phyloP scores from a whole-genome alignment of 2,888 invertebrate genomes.

The Ellobium chinense region DNA sequence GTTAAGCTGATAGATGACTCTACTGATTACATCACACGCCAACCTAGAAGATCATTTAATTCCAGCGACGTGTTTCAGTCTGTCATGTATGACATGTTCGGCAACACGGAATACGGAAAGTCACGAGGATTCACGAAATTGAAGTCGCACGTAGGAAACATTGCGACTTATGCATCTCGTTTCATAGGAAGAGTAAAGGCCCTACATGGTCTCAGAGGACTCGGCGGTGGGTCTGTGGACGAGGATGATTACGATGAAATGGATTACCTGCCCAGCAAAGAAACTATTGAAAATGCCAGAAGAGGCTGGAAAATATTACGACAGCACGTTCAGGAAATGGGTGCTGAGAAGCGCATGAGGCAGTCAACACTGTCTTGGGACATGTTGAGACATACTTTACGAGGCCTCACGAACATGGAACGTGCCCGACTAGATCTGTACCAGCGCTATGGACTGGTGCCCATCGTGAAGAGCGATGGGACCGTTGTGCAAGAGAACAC shows the following conservation, averaged over 20 bases:
- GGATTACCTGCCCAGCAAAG: constrained; percentile 28
- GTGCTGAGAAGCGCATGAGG: constrained; percentile 57
- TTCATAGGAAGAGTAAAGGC: constrained; percentile 35
- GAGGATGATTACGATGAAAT: constrained; percentile 9
- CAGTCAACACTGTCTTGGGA: constrained; percentile 62
- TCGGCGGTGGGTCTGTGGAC: constrained; percentile 34
- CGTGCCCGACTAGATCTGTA: constrained; percentile 65
- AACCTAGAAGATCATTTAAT: constrained; percentile 60
- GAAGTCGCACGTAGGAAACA: constrained; percentile 21
- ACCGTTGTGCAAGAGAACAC: constrained; percentile 61
- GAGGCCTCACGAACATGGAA: constrained; percentile 61
- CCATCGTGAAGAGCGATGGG: constrained; percentile 59
- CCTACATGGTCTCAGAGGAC: not conserved
- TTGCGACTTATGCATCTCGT: constrained; percentile 26
- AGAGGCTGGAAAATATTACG: constrained; percentile 66
- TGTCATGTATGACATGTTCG: constrained; percentile 66
- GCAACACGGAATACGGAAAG: constrained; percentile 62
- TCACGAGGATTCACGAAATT: constrained; percentile 55
- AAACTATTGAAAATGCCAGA: constrained; percentile 48
- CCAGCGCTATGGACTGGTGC: constrained; percentile 67
- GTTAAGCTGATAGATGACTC: constrained; percentile 60
- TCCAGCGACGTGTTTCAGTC: constrained; percentile 64
- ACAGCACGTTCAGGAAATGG: constrained; percentile 63
- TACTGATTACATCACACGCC: constrained; percentile 52
- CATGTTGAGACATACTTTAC: constrained; percentile 64